phyloP scores from a whole-genome alignment of 2,113 vertebrate genomes.

The Castor canadensis region DNA sequence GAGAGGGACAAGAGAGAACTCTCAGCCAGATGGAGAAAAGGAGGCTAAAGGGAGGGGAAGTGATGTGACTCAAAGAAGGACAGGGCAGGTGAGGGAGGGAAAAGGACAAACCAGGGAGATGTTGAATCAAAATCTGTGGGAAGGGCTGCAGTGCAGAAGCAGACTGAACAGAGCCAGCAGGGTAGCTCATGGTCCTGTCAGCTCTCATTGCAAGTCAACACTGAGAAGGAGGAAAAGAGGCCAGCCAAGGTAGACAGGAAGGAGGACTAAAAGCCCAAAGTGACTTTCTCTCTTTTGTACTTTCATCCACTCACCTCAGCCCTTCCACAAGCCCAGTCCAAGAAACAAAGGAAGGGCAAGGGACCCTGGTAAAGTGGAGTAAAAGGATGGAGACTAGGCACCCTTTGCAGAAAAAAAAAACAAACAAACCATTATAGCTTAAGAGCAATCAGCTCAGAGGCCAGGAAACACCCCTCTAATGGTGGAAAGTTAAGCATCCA shows the following conservation, averaged over 20 bases:
- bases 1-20: neutral
- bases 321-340: neutral
- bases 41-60: neutral
- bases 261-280: neutral
- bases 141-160: rapidly evolving
- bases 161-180: too few relatives aligned
- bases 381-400: rapidly evolving
- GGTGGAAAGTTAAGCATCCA: conserved; percentile 15
- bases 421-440: too few relatives aligned
- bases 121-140: rapidly evolving
- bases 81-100: rapidly evolving
- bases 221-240: neutral
- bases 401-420: neutral
- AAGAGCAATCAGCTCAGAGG: rapidly evolving
- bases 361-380: rapidly evolving
- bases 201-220: too few relatives aligned
- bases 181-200: rapidly evolving
- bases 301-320: rapidly evolving
- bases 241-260: rapidly evolving
- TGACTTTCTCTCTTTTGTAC: too few relatives aligned
- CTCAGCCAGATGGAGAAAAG: neutral
- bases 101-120: rapidly evolving
- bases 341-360: too few relatives aligned
- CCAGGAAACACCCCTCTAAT: neutral
- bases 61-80: rapidly evolving